Conservation (phyloP, 2,888 invertebrate genomes). For the Esperia sulphurella region DNA sequence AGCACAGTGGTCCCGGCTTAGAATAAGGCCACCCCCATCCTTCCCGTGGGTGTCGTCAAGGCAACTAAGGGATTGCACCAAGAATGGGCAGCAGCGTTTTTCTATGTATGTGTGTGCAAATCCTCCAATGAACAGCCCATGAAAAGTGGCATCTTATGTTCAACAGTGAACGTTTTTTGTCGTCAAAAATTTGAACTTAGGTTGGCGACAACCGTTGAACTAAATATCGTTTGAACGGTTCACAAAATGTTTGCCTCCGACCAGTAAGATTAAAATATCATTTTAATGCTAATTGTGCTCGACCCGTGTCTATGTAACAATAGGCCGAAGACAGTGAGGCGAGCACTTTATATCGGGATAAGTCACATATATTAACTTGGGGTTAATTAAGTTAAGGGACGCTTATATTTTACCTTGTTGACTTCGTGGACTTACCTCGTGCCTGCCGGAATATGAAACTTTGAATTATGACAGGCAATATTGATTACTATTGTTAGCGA, state of each 20-base stretch:
- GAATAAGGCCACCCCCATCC: too few species aligned
- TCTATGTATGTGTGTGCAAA: too few species aligned
- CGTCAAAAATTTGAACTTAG: too few species aligned
- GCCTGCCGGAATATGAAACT: background rate
- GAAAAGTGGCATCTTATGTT: too few species aligned
- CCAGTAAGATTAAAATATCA: constrained; percentile 13
- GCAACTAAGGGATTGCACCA: too few species aligned
- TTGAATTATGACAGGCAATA: background rate
- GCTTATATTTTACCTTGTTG: constrained; percentile 6
- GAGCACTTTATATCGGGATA: constrained; percentile 14
- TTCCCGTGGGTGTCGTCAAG: too few species aligned
- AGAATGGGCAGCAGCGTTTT: too few species aligned
- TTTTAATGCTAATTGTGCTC: constrained; percentile 24
- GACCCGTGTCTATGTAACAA: constrained; percentile 18
- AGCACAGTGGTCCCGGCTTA: too few species aligned
- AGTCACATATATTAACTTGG: constrained; percentile 12
- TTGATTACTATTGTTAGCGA: too few species aligned
- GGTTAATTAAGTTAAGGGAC: constrained; percentile 13
- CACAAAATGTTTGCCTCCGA: background rate
- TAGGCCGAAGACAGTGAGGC: constrained; percentile 17
- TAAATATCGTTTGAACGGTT: background rate
- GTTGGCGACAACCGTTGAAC: too few species aligned
- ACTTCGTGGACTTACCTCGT: background rate
- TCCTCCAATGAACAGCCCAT: too few species aligned
- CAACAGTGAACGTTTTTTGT: too few species aligned